A percentile compares a stretch with the other conserved stretches of the same genome.
Evolutionary conservation across 2,113 vertebrate species (phyloP).

Genomic region (Apteryx owenii): DNA sequence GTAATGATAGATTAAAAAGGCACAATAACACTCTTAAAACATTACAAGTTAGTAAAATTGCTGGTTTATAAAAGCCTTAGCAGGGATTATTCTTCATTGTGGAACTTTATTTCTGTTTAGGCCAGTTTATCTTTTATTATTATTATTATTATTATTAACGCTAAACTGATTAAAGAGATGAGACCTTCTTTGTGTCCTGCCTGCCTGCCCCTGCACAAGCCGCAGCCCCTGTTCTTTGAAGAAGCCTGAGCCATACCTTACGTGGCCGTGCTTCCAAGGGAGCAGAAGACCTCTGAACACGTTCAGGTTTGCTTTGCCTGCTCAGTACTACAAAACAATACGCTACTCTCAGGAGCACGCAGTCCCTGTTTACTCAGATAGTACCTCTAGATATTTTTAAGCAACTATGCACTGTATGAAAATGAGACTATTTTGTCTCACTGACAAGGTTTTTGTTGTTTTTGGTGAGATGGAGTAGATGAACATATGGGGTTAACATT

Average conservation of each 20-base stretch:
- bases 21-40: neutral
- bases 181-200: neutral
- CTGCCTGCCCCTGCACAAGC: neutral
- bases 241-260: neutral
- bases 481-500: neutral
- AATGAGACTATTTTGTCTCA: neutral
- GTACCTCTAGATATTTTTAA: neutral
- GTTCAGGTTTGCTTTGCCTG: neutral
- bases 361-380: neutral
- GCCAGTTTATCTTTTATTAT: neutral
- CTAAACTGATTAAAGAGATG: neutral
- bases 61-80: neutral
- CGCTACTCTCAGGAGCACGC: neutral
- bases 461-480: neutral
- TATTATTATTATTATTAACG: neutral
- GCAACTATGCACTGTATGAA: neutral
- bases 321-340: neutral
- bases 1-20: neutral
- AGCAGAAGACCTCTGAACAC: neutral
- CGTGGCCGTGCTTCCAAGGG: neutral
- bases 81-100: neutral
- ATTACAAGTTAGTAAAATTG: neutral
- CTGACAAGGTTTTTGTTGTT: neutral
- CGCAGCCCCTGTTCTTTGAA: neutral
- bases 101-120: neutral